Evolutionary conservation across 2,797 vertebrate genomes (phyloP).

Genomic region (Triplophysa yarkandensis): DNA sequence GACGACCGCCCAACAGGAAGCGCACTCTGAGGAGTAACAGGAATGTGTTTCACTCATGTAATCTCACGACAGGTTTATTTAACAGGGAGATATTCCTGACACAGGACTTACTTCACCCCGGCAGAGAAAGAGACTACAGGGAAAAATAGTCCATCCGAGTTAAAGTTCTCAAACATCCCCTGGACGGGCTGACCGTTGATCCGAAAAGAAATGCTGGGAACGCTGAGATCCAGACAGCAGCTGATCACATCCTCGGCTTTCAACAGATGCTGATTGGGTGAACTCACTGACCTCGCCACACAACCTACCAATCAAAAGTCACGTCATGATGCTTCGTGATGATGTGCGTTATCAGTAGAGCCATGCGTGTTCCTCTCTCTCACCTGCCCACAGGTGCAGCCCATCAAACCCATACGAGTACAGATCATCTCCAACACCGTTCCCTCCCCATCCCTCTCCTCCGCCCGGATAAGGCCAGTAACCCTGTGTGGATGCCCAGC

Average conservation of each 20-base stretch:
- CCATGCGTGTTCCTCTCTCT: no score
- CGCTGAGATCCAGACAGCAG: constrained; percentile 92
- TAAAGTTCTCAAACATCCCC: constrained; percentile 99
- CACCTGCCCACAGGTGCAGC: constrained; percentile 95
- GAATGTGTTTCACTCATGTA: no score
- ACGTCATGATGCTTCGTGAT: no score
- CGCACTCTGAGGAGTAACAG: constrained; percentile 75
- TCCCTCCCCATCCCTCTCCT: constrained; percentile 93
- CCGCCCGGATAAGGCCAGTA: constrained; percentile 90
- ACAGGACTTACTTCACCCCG: constrained; percentile 88
- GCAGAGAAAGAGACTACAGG: constrained; percentile 94
- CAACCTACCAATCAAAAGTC: constrained; percentile 75
- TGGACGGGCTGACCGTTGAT: constrained; percentile 97
- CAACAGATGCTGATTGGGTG: constrained; percentile 89
- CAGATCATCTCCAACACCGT: constrained; percentile 92
- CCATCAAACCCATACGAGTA: constrained; percentile 95
- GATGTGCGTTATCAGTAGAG: no score
- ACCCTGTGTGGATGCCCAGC: constrained; percentile 93
- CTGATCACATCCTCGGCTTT: constrained; percentile 91
- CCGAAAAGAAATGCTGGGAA: constrained; percentile 95
- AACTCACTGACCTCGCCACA: constrained; percentile 87
- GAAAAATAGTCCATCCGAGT: constrained; percentile 92
- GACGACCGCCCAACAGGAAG: constrained; percentile 91
- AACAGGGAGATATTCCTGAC: background rate
- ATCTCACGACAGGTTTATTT: no score